Conservation (phyloP, 1,140 invertebrate species). For the Wiebesia pumilae region DNA sequence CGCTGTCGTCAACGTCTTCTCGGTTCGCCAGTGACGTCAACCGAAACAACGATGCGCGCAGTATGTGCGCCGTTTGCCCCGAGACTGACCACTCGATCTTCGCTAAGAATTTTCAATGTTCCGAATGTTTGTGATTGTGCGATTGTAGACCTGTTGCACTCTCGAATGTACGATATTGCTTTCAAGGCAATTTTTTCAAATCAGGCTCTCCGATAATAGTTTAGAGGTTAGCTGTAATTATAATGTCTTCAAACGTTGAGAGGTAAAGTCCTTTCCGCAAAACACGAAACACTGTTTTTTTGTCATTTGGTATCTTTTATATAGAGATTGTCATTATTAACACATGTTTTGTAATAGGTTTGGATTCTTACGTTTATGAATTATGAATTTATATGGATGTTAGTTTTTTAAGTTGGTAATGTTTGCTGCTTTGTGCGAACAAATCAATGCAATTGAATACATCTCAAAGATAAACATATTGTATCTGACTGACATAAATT, state of each 20-base stretch:
- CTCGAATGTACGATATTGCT: too few species aligned
- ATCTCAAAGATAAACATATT: neutral
- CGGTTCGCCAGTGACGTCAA: conserved; percentile 72
- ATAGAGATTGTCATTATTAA: neutral
- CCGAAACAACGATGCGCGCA: neutral
- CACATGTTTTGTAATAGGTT: neutral
- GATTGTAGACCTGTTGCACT: too few species aligned
- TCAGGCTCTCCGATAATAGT: too few species aligned
- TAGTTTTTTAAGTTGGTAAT: neutral
- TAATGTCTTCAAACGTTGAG: too few species aligned
- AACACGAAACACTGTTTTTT: too few species aligned
- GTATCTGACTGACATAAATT: neutral
- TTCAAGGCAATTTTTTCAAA: too few species aligned
- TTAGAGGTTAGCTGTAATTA: too few species aligned
- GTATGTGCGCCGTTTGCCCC: neutral
- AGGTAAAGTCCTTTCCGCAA: too few species aligned
- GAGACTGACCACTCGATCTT: too few species aligned
- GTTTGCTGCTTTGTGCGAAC: neutral
- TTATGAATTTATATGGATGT: neutral
- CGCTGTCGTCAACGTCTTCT: neutral
- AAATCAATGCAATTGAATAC: neutral
- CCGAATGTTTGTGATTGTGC: too few species aligned
- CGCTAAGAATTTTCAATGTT: too few species aligned
- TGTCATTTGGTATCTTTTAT: neutral
- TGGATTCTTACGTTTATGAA: neutral